phyloP scores from a whole-genome alignment of 2,888 invertebrate genomes.

The Cacoxenus indagator region DNA sequence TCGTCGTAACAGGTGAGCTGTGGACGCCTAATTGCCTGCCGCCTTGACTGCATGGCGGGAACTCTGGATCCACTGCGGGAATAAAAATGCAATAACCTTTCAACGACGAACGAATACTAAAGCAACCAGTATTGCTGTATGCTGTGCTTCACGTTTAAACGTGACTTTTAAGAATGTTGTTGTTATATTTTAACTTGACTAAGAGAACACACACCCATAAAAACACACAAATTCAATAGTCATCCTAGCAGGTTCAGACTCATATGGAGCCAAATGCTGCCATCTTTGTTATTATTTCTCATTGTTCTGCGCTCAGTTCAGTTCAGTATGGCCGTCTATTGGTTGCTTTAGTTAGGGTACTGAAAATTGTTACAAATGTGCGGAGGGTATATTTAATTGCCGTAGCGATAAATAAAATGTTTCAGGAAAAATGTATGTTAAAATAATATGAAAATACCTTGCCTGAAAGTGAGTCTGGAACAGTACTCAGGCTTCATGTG shows the following conservation, averaged over 20 bases:
- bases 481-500: background rate
- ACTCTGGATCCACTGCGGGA: conserved; percentile 28
- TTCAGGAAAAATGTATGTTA: conserved; percentile 52
- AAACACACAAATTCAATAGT: background rate
- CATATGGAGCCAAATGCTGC: background rate
- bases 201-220: conserved; percentile 40
- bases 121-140: no score
- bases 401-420: conserved; percentile 62
- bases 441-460: conserved; percentile 51
- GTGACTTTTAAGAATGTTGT: conserved; percentile 65
- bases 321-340: conserved; percentile 47
- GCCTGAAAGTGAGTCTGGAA: background rate
- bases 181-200: conserved; percentile 64
- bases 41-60: background rate
- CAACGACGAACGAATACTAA: no score
- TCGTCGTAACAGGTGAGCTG: background rate
- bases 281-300: conserved; percentile 8
- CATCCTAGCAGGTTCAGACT: background rate
- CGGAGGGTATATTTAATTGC: conserved; percentile 64
- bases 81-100: conserved; percentile 64
- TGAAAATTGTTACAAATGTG: conserved; percentile 62
- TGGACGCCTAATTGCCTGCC: background rate
- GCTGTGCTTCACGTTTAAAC: conserved; percentile 61
- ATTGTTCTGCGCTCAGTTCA: background rate
- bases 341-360: background rate